Evolutionary conservation across 2,797 vertebrate genomes (phyloP).

Genomic region (Poecilia picta): DNA sequence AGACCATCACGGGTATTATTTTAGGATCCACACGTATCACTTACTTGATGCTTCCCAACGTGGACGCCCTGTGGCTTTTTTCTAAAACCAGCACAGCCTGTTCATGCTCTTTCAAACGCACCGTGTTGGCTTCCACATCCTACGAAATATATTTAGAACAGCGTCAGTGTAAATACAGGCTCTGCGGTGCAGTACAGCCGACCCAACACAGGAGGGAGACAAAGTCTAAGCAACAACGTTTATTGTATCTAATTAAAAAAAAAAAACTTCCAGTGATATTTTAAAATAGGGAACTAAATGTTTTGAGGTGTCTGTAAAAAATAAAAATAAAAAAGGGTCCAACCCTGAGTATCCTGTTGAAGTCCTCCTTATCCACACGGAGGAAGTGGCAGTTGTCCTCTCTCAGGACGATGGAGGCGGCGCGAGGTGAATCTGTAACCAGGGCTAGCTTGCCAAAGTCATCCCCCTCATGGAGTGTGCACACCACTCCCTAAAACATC

Average conservation of each 20-base stretch:
- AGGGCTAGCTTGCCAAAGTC: slow-evolving; percentile 98
- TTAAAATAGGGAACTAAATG: not conserved
- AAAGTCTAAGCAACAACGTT: slow-evolving; percentile 10
- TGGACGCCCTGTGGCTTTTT: slow-evolving; percentile 91
- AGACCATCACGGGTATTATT: not conserved
- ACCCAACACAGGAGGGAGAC: slow-evolving; percentile 64
- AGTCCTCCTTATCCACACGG: slow-evolving; percentile 97
- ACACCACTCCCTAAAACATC: slow-evolving; percentile 90
- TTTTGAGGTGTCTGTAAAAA: not conserved
- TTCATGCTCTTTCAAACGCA: slow-evolving; percentile 97
- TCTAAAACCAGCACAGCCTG: slow-evolving; percentile 96
- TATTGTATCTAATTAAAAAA: not conserved
- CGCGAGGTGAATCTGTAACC: slow-evolving; percentile 94
- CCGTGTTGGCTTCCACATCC: slow-evolving; percentile 99
- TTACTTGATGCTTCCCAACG: slow-evolving; percentile 88
- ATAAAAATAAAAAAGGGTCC: not conserved
- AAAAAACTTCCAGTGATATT: not conserved
- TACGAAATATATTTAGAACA: slow-evolving; percentile 63
- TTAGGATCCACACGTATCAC: slow-evolving; percentile 27
- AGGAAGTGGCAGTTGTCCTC: slow-evolving; percentile 98
- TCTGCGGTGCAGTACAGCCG: slow-evolving; percentile 16
- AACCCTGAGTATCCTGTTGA: slow-evolving; percentile 96
- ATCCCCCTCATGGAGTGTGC: slow-evolving; percentile 94
- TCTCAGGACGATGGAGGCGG: slow-evolving; percentile 94
- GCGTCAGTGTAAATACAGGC: not conserved